phyloP scores from a whole-genome alignment of 2,113 vertebrate species.

The Peromyscus californicus region DNA sequence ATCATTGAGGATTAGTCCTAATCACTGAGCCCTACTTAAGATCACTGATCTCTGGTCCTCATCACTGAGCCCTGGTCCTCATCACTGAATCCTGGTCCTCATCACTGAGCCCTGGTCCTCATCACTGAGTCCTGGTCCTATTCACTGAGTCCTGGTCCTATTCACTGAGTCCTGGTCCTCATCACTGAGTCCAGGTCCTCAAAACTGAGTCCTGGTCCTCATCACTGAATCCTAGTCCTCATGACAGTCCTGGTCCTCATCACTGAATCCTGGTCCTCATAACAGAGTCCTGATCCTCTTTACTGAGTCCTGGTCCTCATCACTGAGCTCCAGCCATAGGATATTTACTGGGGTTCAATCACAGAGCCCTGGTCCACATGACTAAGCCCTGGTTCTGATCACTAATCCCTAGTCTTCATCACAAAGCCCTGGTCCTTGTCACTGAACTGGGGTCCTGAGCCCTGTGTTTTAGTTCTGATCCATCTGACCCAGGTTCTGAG shows the following conservation, averaged over 20 bases:
- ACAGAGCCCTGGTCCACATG: not conserved
- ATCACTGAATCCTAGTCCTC: fast-evolving
- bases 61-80: not conserved
- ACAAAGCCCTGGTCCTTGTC: not conserved
- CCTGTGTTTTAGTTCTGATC: no score
- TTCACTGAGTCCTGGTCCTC: not conserved
- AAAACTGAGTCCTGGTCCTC: not conserved
- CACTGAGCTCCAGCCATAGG: not conserved
- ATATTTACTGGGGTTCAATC: no score
- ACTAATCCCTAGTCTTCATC: fast-evolving
- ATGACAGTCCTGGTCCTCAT: no score
- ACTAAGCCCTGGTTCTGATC: not conserved
- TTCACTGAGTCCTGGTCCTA: not conserved
- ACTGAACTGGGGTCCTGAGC: not conserved
- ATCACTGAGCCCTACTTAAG: fast-evolving
- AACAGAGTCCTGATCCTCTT: not conserved
- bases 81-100: not conserved
- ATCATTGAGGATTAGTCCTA: not conserved
- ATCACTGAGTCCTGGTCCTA: no score
- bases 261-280: not conserved
- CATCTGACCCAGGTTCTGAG: not conserved
- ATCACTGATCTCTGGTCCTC: not conserved
- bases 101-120: fast-evolving
- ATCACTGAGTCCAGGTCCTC: not conserved
- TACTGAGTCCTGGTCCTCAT: not conserved